Percentiles rank a stretch among this genome's conserved stretches.
phyloP scores from a whole-genome alignment of 2,888 invertebrate genomes.

The Drosophila longiperda region DNA sequence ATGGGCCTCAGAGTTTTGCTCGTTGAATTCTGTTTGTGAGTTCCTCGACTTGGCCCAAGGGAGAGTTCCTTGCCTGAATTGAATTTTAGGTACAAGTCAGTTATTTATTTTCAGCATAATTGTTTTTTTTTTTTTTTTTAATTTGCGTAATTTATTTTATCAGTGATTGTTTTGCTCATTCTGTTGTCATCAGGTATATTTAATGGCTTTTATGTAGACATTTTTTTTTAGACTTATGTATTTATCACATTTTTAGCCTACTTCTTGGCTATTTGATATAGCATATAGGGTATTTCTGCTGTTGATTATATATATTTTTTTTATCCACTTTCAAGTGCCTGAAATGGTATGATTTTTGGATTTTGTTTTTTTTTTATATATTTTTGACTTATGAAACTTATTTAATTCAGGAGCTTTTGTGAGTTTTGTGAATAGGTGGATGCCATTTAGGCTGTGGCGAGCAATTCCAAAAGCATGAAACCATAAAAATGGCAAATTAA shows the following conservation, averaged over 20 bases:
- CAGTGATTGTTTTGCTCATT: neutral
- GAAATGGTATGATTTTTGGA: neutral
- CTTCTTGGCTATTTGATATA: conserved; percentile 1
- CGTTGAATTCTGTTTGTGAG: conserved; percentile 25
- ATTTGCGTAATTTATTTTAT: conserved; percentile 33
- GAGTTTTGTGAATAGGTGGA: conserved; percentile 9
- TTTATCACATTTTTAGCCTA: conserved; percentile 5
- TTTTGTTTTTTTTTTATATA: neutral
- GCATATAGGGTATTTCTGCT: neutral
- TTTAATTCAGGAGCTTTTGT: conserved; percentile 15
- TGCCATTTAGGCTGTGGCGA: conserved; percentile 30
- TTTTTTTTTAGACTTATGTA: neutral
- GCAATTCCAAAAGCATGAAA: conserved; percentile 73
- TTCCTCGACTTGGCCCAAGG: conserved; percentile 51
- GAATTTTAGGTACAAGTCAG: conserved; percentile 44
- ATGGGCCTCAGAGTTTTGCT: conserved; percentile 33
- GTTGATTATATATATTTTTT: neutral
- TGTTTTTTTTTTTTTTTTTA: neutral
- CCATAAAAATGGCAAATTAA: conserved; percentile 84
- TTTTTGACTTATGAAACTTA: conserved; percentile 29
- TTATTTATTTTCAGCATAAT: neutral
- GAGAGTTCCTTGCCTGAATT: conserved; percentile 43
- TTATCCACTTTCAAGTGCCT: neutral
- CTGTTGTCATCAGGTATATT: neutral
- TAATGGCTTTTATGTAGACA: neutral